Evolutionary conservation across 2,797 vertebrate genomes (phyloP), one percentile per base, ranked within the genome.

Genomic region (Rhinogobio ventralis): DNA sequence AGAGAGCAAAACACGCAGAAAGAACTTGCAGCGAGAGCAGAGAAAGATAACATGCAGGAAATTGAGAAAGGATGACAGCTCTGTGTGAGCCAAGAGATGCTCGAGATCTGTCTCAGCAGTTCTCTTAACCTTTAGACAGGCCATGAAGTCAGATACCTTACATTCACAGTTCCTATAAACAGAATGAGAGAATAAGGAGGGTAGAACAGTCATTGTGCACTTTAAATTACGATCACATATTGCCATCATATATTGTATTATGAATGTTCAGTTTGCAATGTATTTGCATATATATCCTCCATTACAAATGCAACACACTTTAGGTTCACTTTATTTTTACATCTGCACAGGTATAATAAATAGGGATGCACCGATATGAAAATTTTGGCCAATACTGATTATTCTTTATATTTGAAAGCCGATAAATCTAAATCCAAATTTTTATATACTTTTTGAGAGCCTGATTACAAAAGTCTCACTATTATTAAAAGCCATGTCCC

Each of bases 51-150:
- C 79, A 75, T 81, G 36, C 25, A 64, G 46, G 69, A 85, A 85
- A 66, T 53, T 76, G 73, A 77, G 74, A 51, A 57, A 69, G 74
- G 36, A 11, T 86, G 71, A 81, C 53, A 81, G 57, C 84, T 51
- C 17, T 76, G 25, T 68, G 20, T 46, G 36, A 85, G 33, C 68
- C 62, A 55, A 53, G 57, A 74, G 46, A 64, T 36, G 28, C 55
- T 77, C 0, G 69, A 73, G 28, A 36, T 46, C 80, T 81, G 42
- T 74, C 77, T 64, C n/a, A 36, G 17, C 60, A 66, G 67, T 46
- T 17, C 13, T 33, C 8, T 46, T 76, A 53, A 66, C 42, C 60
- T 66, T 80, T 80, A 11, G 28, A 66, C 42, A 51, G 13, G 4
- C 62, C 46, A 15, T 14, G 46, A 46, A 20, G 76, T 45, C n/a